phyloP scores from a whole-genome alignment of 2,113 vertebrate species.

The Epinephelus fuscoguttatus region DNA sequence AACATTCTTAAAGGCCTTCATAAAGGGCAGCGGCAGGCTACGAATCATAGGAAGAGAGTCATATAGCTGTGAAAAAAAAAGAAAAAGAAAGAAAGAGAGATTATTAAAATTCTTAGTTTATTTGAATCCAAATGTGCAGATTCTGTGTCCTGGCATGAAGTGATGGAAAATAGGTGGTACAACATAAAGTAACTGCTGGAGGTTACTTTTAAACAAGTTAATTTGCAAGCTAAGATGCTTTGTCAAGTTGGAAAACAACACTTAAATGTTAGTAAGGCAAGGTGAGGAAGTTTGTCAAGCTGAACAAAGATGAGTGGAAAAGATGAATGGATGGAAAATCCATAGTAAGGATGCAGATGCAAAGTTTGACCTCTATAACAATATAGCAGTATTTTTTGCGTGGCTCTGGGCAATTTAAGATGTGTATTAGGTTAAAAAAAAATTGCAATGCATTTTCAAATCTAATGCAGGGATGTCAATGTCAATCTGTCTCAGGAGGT shows the following conservation, averaged over 20 bases:
- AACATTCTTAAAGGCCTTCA: slow-evolving; percentile 42
- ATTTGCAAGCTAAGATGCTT: neutral
- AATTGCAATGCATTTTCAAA: neutral
- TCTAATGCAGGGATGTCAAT: neutral
- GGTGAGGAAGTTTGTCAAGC: neutral
- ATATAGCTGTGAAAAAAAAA: slow-evolving; percentile 50
- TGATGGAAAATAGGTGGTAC: too few relatives aligned
- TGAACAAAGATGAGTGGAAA: neutral
- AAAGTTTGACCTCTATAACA: neutral
- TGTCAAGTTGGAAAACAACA: neutral
- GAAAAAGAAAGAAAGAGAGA: neutral
- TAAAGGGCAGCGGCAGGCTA: slow-evolving; percentile 60
- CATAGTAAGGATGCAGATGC: neutral
- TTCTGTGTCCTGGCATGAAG: neutral
- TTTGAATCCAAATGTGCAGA: neutral
- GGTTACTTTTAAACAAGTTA: too few relatives aligned
- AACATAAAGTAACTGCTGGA: too few relatives aligned
- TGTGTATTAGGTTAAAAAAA: neutral
- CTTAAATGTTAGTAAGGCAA: neutral
- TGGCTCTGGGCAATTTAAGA: neutral
- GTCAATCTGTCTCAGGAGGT: neutral
- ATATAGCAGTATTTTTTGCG: neutral
- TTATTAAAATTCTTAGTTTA: rapidly evolving
- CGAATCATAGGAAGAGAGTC: slow-evolving; percentile 57
- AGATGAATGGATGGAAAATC: neutral